Base-by-base conservation (phyloP, 1,140 invertebrate genomes). In the Araneus ventricosus region DNA sequence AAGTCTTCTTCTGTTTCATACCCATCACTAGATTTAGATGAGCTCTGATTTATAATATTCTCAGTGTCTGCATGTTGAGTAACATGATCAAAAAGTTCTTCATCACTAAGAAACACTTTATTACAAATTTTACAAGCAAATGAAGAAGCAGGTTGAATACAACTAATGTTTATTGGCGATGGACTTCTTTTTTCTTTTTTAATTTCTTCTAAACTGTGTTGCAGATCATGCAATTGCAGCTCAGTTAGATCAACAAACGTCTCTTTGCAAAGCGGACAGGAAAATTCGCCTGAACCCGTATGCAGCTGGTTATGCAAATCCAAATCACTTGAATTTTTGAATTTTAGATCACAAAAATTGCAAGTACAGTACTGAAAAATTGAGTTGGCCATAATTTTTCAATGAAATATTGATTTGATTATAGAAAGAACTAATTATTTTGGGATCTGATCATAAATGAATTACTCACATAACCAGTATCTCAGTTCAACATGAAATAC, bases 151-250 rank as follows among this genome's bases (percentile, higher is more conserved):
- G 52, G 30, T n/a, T n/a, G 41, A 17, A 80, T 10, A 52, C 10
- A 84, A 52, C 27, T 27, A 52, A 34, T 30, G 24, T 27, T 52
- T 5, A 30, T 30, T 6, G 82, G 17, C 24, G 59, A 41, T 34
- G 14, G 3, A 59, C 20, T n/a, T 27, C 3, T 52, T 30, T 39
- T 14, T 24, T 34, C 34, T n/a, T 59, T 52, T 39, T 79, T 10
- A 39, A 45, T 75, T 91, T 91, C 79, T 27, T 37, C 89, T 27
- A 84, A 5, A 84, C 57, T 91, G 27, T 90, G 89, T 1, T 57
- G 34, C 30, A 91, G 22, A 91, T 91, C 79, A 63, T 91, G 89
- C 4, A 63, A 24, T 45, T 91, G 52, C 22, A 91, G 30, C n/a
- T 91, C 57, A 57, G 59, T 0, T 39, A 91, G 45, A 34, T 84